These are phyloP conservation scores for Pemphigus obesinymphae DNA, from an alignment of 1,140 invertebrate genomes.

Conservation along the genomic window DNA sequence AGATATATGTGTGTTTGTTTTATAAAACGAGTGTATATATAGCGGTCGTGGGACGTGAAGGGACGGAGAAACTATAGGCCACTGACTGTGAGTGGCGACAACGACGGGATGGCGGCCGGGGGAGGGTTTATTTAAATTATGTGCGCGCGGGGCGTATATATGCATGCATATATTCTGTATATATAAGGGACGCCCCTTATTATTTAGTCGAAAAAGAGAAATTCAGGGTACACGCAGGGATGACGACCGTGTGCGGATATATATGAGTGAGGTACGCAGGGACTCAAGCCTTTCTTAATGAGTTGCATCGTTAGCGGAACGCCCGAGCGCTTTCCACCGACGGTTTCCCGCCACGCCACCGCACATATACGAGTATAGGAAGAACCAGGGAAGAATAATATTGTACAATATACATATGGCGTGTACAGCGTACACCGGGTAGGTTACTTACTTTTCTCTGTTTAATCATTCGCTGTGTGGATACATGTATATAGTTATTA, in stretches of 20 bases:
- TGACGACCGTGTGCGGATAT: too few species aligned
- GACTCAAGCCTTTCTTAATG: constrained; percentile 35
- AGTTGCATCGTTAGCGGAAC: constrained; percentile 38
- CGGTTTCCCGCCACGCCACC: neutral
- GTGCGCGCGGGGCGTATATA: neutral
- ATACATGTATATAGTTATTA: neutral
- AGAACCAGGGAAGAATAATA: too few species aligned
- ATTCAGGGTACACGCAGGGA: neutral
- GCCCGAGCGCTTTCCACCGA: neutral
- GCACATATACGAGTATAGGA: too few species aligned
- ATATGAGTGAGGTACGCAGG: too few species aligned
- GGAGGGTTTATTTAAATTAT: constrained; percentile 26
- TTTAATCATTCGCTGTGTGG: constrained; percentile 15
- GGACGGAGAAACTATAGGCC: neutral
- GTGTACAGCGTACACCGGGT: too few species aligned
- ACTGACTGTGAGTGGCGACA: neutral
- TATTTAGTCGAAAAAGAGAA: constrained; percentile 26
- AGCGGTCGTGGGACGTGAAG: neutral
- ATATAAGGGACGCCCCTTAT: too few species aligned
- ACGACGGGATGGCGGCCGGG: too few species aligned
- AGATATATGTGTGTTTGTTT: constrained; percentile 32
- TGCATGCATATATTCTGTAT: too few species aligned
- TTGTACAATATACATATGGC: too few species aligned
- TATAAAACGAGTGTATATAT: constrained; percentile 4
- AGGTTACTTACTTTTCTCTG: constrained; percentile 4